A percentile compares a stretch with the other conserved stretches of the same genome.
These are phyloP conservation scores for Strigamia transsilvanica DNA, from an alignment of 2,888 invertebrate species.

Conservation along the genomic window DNA sequence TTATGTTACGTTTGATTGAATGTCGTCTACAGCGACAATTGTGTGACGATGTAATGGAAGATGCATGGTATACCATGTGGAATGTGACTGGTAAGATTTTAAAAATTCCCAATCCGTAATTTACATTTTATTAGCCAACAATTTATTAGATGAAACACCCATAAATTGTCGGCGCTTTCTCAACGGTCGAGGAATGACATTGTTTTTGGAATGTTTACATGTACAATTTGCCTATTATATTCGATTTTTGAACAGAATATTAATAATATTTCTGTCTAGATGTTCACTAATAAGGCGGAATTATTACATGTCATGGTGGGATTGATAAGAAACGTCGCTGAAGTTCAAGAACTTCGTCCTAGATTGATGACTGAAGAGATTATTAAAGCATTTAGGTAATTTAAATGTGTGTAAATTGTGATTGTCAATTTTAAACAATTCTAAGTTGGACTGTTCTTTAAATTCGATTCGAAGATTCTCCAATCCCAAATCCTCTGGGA, in stretches of 20 bases:
- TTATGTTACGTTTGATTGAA: constrained; percentile 87
- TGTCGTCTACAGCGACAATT: too few relatives aligned
- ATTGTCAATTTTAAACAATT: too few relatives aligned
- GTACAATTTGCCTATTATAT: constrained; percentile 67
- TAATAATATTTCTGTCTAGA: constrained; percentile 67
- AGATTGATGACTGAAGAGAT: constrained; percentile 86
- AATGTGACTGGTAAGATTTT: constrained; percentile 71
- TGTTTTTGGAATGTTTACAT: constrained; percentile 84
- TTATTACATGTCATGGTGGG: constrained; percentile 98
- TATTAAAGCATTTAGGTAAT: constrained; percentile 77
- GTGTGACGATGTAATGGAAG: constrained; percentile 95
- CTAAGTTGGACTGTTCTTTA: too few relatives aligned
- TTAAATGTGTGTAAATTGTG: neutral
- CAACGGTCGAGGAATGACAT: constrained; percentile 76
- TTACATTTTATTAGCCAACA: neutral
- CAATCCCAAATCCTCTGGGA: too few relatives aligned
- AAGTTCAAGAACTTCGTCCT: constrained; percentile 82
- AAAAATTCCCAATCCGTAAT: too few relatives aligned
- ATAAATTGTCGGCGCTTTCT: constrained; percentile 92
- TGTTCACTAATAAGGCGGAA: constrained; percentile 87
- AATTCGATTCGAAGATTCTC: too few relatives aligned
- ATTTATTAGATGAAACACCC: constrained; percentile 82
- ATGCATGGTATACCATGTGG: constrained; percentile 99
- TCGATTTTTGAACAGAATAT: neutral
- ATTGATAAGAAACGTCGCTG: constrained; percentile 88